Evolutionary conservation across 2,113 vertebrate genomes (phyloP).

Genomic region (Austrofundulus limnaeus): DNA sequence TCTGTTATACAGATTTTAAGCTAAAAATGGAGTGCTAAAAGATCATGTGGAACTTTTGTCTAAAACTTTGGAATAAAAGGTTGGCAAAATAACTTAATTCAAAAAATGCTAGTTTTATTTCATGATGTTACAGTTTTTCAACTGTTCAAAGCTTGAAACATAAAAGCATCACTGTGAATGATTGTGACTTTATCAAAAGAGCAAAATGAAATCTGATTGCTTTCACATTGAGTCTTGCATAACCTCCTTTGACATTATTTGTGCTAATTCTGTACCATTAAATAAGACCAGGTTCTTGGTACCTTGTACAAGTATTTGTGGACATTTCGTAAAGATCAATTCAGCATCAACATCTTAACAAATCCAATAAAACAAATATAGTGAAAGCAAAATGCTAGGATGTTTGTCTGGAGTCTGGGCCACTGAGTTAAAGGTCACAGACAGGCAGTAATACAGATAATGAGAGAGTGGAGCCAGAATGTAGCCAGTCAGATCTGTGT

Average conservation of each 20-base stretch:
- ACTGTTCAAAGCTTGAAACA: conserved; percentile 72
- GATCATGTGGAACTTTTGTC: no score
- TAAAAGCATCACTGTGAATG: neutral
- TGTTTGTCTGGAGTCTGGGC: conserved; percentile 53
- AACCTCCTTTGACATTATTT: neutral
- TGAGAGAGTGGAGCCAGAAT: conserved; percentile 66
- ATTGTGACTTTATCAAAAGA: neutral
- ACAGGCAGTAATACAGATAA: conserved; percentile 69
- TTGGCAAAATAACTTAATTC: no score
- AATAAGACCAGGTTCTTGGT: neutral
- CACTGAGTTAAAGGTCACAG: conserved; percentile 62
- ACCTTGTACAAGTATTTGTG: neutral
- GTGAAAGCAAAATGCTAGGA: conserved; percentile 59
- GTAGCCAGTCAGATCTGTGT: conserved; percentile 67
- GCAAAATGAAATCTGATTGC: neutral
- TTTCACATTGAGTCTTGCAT: neutral
- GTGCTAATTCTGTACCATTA: no score
- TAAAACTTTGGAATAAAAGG: no score
- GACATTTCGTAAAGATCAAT: conserved; percentile 25
- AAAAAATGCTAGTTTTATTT: no score
- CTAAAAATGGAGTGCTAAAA: no score
- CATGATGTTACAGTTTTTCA: no score
- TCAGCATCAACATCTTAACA: conserved; percentile 27
- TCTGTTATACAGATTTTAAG: no score
- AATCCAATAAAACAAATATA: conserved; percentile 32